phyloP scores from a whole-genome alignment of 2,888 invertebrate species.

The Synanthedon formicaeformis region DNA sequence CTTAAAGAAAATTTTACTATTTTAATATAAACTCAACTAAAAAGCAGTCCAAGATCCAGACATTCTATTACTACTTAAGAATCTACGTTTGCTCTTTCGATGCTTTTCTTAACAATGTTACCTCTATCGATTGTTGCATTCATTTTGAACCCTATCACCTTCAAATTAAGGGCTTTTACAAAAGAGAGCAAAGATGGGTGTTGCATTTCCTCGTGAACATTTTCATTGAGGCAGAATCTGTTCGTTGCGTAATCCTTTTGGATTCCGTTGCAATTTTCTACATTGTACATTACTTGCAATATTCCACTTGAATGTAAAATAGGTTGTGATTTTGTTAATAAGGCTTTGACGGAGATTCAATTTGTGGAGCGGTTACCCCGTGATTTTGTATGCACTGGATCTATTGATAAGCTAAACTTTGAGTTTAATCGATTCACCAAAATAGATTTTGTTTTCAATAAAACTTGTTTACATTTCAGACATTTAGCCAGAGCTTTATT shows the following conservation, averaged over 20 bases:
- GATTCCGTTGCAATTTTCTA: neutral
- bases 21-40: neutral
- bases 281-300: neutral
- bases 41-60: neutral
- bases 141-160: neutral
- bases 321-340: neutral
- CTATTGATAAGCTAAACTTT: too few species aligned
- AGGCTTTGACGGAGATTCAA: neutral
- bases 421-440: too few species aligned
- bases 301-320: neutral
- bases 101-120: neutral
- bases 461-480: too few species aligned
- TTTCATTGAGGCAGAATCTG: neutral
- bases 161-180: neutral
- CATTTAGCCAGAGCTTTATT: too few species aligned
- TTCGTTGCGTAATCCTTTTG: neutral
- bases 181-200: neutral
- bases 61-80: slow-evolving; percentile 1
- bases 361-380: too few species aligned
- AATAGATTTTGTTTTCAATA: too few species aligned
- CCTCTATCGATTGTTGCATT: neutral
- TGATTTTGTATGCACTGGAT: too few species aligned
- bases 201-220: neutral
- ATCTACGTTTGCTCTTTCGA: slow-evolving; percentile 1
- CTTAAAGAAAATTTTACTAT: neutral